Evolutionary conservation across 1,140 invertebrate species (phyloP), one percentile per base, ranked within the genome.

Genomic region (Hycleus phaleratus): DNA sequence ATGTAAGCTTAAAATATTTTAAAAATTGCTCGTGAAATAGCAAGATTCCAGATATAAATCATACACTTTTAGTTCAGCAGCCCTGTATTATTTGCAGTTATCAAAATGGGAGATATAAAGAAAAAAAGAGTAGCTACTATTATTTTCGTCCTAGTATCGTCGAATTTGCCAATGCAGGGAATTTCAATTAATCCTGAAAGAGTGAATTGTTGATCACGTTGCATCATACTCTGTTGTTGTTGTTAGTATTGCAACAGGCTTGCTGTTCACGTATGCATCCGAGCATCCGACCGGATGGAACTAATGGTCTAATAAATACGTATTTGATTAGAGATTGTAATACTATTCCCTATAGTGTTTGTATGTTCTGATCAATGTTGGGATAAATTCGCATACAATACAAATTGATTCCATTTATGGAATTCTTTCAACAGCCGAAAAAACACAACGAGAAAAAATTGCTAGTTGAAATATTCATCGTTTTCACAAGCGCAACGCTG

Each of bases 231-330:
- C 18, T 18, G 18, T 18, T 18, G 49, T 52, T 24, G 12, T 32
- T 38, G 38, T 42, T 10, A 26, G 40, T 9, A 10, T 18, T 53
- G 43, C 51, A 53, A 53, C 39, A 53, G 51, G 42, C 51, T 53
- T 26, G 38, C 25, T 43, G 12, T 53, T 32, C 51, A 46, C 26
- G 54, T 45, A 49, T 42, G 5, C 32, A 32, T 32, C 32, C 32
- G 7, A 32, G 4, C 32, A 32, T 32, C 32, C 32, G 32, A 32
- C 32, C 32, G 32, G 32, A 32, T 32, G 38, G 46, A 49, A 43
- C 54, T 56, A 56, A 56, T 56, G 47, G 48, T 49, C 47, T 49
- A 56, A 56, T 56, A 56, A 56, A 56, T 56, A 48, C 54, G 45
- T 49, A 56, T 56, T 56, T 56, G 54, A 56, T 56, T 49, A 56